Percentiles rank a stretch among this genome's conserved stretches.
phyloP scores from a whole-genome alignment of 2,888 invertebrate genomes.

The Drosophila emarginata region DNA sequence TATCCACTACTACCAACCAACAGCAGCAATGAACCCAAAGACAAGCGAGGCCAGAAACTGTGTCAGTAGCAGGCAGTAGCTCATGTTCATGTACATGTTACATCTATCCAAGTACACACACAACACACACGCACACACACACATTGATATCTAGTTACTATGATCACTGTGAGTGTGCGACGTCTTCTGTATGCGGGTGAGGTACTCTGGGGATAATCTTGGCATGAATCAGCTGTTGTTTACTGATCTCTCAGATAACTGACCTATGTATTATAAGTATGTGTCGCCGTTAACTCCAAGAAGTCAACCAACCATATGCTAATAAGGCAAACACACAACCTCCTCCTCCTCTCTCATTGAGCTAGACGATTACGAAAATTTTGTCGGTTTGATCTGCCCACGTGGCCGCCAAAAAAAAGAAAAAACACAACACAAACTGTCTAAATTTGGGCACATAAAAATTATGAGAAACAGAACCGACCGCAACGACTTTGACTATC shows the following conservation, averaged over 20 bases:
- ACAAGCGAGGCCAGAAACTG: constrained; percentile 64
- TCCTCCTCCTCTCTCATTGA: constrained; percentile 42
- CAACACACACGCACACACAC: constrained; percentile 25
- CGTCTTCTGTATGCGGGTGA: constrained; percentile 53
- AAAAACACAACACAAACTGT: constrained; percentile 9
- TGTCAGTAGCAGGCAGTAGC: constrained; percentile 66
- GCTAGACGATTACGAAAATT: constrained; percentile 54
- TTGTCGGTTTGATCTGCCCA: constrained; percentile 55
- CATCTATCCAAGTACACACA: constrained; percentile 41
- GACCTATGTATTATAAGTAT: constrained; percentile 57
- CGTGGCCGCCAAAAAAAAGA: constrained; percentile 41
- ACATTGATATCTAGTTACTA: background rate
- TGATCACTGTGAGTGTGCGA: constrained; percentile 6
- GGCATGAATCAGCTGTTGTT: constrained; percentile 59
- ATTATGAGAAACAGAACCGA: constrained; percentile 65
- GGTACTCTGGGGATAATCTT: constrained; percentile 46
- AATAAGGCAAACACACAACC: constrained; percentile 55
- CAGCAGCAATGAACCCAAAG: constrained; percentile 38
- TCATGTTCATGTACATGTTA: constrained; percentile 49
- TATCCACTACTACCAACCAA: no score
- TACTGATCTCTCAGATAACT: constrained; percentile 58
- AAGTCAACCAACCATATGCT: constrained; percentile 52
- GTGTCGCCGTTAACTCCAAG: constrained; percentile 35
- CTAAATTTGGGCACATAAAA: constrained; percentile 73
- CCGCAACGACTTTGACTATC: constrained; percentile 72